Conservation (phyloP, 2,797 vertebrate genomes). For the Microtus obscurus region DNA sequence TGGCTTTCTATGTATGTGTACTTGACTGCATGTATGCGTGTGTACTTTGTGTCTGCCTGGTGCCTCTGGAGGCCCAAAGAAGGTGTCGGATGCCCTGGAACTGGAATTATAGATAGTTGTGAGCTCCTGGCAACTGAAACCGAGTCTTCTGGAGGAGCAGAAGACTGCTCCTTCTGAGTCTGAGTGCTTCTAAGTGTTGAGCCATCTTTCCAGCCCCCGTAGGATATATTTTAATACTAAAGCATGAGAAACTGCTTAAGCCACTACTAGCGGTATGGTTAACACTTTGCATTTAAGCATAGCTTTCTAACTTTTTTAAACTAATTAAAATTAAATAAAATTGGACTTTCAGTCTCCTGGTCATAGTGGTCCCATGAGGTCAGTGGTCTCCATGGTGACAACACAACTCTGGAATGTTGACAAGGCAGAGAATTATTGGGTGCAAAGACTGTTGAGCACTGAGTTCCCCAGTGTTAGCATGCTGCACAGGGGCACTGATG, state of each 20-base stretch:
- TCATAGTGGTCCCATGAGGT: background rate
- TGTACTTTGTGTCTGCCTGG: background rate
- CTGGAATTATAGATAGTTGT: background rate
- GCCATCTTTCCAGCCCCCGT: too few species aligned
- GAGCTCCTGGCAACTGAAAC: background rate
- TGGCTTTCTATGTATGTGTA: background rate
- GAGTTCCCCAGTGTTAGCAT: background rate
- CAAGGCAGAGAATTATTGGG: background rate
- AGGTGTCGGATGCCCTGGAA: background rate
- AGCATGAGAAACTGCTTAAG: background rate
- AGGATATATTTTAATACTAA: background rate
- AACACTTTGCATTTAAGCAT: background rate
- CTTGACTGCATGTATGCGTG: background rate
- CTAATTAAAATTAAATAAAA: background rate
- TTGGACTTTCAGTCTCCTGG: background rate
- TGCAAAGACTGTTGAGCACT: background rate
- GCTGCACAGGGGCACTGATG: background rate
- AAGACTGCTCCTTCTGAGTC: too few species aligned
- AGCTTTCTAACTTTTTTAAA: constrained; percentile 9
- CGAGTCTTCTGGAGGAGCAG: background rate
- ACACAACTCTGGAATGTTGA: background rate
- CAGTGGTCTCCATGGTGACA: background rate
- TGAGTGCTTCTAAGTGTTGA: background rate
- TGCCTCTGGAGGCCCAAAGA: background rate
- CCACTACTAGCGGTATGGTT: background rate